These are phyloP conservation scores for Hylyphantes graminicola DNA, from an alignment of 1,140 invertebrate species.

Conservation along the genomic window DNA sequence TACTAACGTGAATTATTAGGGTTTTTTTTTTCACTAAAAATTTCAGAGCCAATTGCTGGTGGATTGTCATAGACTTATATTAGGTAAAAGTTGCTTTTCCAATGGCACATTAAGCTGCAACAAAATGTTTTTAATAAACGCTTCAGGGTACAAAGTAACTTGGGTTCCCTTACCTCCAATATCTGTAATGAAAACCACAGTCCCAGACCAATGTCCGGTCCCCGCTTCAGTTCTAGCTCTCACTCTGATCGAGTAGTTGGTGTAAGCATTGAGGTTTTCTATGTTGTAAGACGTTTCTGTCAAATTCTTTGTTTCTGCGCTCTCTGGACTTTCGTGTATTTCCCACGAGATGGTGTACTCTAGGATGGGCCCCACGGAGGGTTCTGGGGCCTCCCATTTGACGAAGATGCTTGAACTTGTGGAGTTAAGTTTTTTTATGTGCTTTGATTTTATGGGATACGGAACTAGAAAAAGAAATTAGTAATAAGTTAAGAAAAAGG, in stretches of 20 bases:
- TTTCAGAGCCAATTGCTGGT: too few relatives aligned
- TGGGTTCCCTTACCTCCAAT: constrained; percentile 10
- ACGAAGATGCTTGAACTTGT: constrained; percentile 13
- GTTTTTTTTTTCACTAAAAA: too few relatives aligned
- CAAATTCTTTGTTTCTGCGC: not conserved
- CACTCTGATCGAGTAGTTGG: constrained; percentile 69
- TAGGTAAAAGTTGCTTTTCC: too few relatives aligned
- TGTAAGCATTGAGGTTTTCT: constrained; percentile 62
- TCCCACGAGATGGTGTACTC: constrained; percentile 2
- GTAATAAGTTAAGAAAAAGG: too few relatives aligned
- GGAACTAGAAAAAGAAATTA: too few relatives aligned
- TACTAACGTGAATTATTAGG: too few relatives aligned
- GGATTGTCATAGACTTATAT: too few relatives aligned
- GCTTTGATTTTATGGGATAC: too few relatives aligned
- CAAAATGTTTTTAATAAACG: too few relatives aligned
- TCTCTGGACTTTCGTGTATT: not conserved
- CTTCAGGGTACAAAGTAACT: too few relatives aligned
- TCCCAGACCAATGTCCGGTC: constrained; percentile 65
- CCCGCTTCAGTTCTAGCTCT: constrained; percentile 69
- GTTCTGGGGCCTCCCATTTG: constrained; percentile 4
- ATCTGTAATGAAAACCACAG: constrained; percentile 63
- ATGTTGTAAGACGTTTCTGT: not conserved
- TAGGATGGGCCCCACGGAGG: not conserved
- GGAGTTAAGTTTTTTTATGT: not conserved
- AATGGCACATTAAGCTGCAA: too few relatives aligned